Conservation (phyloP, 2,113 vertebrate species). For the Rhinolophus sinicus region DNA sequence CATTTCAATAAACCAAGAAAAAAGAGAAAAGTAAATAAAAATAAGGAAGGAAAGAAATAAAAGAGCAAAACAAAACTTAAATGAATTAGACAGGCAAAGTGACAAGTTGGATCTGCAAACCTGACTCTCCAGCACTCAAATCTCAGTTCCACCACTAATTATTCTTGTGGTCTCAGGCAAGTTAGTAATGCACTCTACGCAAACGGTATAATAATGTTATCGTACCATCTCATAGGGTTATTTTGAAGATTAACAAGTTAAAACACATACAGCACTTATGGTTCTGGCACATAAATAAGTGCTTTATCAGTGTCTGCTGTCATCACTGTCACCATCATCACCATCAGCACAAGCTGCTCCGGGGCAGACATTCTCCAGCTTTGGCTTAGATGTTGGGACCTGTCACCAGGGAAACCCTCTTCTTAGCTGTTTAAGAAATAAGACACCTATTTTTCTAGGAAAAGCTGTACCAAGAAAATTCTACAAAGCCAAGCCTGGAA, state of each 20-base stretch:
- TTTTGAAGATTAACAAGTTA: neutral
- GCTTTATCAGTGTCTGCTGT: rapidly evolving
- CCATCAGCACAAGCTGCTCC: neutral
- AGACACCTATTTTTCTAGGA: neutral
- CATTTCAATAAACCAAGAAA: neutral
- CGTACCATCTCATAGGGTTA: neutral
- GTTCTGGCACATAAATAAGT: neutral
- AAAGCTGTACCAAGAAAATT: neutral
- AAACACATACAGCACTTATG: neutral
- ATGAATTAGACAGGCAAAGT: neutral
- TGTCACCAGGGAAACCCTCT: neutral
- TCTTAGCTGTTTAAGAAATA: neutral
- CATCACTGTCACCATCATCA: rapidly evolving
- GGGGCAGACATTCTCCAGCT: neutral
- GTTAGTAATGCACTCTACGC: rapidly evolving
- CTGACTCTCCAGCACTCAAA: neutral
- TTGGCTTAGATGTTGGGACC: neutral
- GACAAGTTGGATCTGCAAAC: neutral
- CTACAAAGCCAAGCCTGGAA: neutral
- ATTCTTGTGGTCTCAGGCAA: neutral
- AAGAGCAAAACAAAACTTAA: neutral
- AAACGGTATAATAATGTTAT: too few species aligned
- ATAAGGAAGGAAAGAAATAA: neutral
- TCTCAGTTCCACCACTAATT: neutral
- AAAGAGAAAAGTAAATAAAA: neutral